Conservation (phyloP, 2,113 vertebrate genomes). For the Hippolais icterina region DNA sequence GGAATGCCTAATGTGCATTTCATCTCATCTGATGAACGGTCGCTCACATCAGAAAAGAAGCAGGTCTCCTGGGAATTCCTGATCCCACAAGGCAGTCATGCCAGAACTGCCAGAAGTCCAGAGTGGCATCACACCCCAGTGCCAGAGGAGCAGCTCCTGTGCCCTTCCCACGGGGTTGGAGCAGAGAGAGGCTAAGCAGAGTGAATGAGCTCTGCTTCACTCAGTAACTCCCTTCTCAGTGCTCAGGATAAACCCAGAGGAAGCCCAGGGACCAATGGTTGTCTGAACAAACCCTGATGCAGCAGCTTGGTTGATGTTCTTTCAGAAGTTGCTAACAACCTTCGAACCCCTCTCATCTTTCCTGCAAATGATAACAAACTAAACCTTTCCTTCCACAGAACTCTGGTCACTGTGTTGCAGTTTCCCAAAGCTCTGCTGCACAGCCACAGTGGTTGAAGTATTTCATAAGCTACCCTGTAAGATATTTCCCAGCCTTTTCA, state of each 20-base stretch:
- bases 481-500: not conserved
- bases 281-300: not conserved
- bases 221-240: not conserved
- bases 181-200: not conserved
- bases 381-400: not conserved
- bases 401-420: not conserved
- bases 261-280: not conserved
- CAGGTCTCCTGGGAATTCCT: not conserved
- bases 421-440: not conserved
- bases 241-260: not conserved
- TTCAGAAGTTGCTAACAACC: not conserved
- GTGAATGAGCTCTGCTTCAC: fast-evolving
- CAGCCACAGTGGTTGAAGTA: not conserved
- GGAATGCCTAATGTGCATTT: not conserved
- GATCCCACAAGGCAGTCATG: fast-evolving
- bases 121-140: not conserved
- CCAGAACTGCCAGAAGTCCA: not conserved
- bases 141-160: not conserved
- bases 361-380: not conserved
- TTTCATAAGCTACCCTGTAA: not conserved
- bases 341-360: not conserved
- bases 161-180: fast-evolving
- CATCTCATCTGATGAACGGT: not conserved
- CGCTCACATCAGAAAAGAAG: not conserved
- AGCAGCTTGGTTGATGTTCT: fast-evolving